These are phyloP conservation scores for Ephialtes manifestator DNA, from an alignment of 2,888 invertebrate species.

Conservation along the genomic window DNA sequence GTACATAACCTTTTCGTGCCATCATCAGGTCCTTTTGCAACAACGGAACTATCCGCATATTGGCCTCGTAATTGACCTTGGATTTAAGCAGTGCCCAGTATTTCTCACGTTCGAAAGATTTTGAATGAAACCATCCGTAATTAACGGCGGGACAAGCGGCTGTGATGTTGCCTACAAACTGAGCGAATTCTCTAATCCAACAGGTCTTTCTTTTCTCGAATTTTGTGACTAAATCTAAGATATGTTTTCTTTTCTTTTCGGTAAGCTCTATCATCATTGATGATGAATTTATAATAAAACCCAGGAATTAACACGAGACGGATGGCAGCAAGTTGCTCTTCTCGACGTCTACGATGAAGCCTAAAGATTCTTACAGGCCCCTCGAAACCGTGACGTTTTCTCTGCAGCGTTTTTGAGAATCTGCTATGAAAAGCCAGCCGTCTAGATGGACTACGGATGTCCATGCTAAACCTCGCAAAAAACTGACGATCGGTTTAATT, in stretches of 20 bases:
- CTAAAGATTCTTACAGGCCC: constrained; percentile 33
- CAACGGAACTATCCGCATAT: neutral
- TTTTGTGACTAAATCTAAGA: constrained; percentile 35
- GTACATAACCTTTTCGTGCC: neutral
- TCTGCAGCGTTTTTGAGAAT: constrained; percentile 31
- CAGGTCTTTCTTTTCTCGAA: constrained; percentile 2
- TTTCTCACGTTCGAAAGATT: constrained; percentile 11
- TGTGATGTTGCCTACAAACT: neutral
- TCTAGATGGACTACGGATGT: constrained; percentile 47
- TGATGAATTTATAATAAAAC: constrained; percentile 14
- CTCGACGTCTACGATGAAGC: constrained; percentile 1
- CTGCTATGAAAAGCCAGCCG: constrained; percentile 37
- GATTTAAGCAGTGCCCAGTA: neutral
- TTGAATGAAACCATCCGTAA: neutral
- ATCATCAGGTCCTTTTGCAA: constrained; percentile 2
- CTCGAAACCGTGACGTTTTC: constrained; percentile 29
- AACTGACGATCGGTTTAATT: constrained; percentile 53
- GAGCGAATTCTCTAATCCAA: constrained; percentile 15
- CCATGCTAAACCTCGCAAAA: constrained; percentile 31
- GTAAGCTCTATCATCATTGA: constrained; percentile 20
- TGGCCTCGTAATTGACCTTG: neutral
- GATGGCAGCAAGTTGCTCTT: constrained; percentile 11
- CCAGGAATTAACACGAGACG: neutral
- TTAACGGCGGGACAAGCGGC: neutral
- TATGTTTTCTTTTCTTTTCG: constrained; percentile 4